Evolutionary conservation across 2,797 vertebrate species (phyloP).

Genomic region (Notolepis coatsorum): DNA sequence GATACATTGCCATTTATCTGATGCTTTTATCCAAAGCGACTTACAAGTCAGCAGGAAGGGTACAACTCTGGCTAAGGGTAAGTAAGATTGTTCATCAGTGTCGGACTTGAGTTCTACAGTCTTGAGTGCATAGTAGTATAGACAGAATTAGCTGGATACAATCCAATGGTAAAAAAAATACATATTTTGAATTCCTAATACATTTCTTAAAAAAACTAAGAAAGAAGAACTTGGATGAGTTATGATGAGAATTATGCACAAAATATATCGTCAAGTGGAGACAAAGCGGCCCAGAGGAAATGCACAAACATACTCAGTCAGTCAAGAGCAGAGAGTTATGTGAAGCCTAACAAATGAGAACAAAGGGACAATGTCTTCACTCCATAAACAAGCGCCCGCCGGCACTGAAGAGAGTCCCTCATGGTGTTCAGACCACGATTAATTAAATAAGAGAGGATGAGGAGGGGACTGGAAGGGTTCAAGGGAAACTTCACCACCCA

Average conservation of each 20-base stretch:
- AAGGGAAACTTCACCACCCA: too few species aligned
- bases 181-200: conserved; percentile 32
- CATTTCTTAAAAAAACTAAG: too few species aligned
- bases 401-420: conserved; percentile 3
- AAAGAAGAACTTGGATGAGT: too few species aligned
- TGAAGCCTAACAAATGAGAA: conserved; percentile 10
- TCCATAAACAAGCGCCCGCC: conserved; percentile 19
- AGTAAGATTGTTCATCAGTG: too few species aligned
- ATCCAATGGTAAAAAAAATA: conserved; percentile 32
- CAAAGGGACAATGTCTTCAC: conserved; percentile 39
- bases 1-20: too few species aligned
- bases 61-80: too few species aligned
- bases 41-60: too few species aligned
- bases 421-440: conserved; percentile 21
- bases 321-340: conserved; percentile 21
- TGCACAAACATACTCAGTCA: conserved; percentile 4
- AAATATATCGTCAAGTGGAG: not conserved
- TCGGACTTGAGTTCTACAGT: too few species aligned
- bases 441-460: conserved; percentile 17
- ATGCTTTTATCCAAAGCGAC: too few species aligned
- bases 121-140: too few species aligned
- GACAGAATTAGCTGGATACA: too few species aligned
- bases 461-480: not conserved
- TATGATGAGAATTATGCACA: conserved; percentile 5
- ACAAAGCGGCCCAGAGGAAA: not conserved